phyloP scores from a whole-genome alignment of 2,797 vertebrate species.

The Schizothorax lantsangensis region DNA sequence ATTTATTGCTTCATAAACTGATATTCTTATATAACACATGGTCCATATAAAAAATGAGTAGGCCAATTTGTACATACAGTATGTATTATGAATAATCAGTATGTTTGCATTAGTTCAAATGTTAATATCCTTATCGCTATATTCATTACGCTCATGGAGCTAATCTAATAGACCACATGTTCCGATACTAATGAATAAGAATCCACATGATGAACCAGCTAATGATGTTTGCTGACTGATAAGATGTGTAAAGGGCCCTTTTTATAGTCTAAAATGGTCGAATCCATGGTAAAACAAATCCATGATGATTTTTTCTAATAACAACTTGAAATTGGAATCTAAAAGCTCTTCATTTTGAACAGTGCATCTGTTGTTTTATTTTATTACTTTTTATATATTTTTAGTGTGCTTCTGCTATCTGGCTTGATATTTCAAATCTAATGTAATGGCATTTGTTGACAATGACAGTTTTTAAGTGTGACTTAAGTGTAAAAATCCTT shows the following conservation, averaged over 20 bases:
- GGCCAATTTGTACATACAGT: not conserved
- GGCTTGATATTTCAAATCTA: not conserved
- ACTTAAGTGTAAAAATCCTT: not conserved
- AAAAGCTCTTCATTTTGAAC: not conserved
- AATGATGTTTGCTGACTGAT: constrained; percentile 19
- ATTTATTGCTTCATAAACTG: not conserved
- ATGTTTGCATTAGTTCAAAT: not conserved
- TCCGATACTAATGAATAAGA: constrained; percentile 3
- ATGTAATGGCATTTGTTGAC: not conserved
- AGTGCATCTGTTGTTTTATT: not conserved
- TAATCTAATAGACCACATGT: constrained; percentile 13
- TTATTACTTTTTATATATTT: too few species aligned
- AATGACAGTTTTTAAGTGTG: not conserved
- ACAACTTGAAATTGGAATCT: not conserved
- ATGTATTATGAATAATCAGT: not conserved
- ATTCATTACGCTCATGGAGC: not conserved
- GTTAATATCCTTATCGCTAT: not conserved
- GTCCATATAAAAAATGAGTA: not conserved
- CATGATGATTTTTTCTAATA: not conserved
- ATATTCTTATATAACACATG: not conserved
- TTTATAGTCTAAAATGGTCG: not conserved
- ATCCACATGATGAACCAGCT: constrained; percentile 19
- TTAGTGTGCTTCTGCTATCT: not conserved
- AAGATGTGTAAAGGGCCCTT: not conserved
- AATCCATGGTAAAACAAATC: not conserved